Percentiles rank a stretch among this genome's conserved stretches.
phyloP scores from a whole-genome alignment of 2,888 invertebrate species.

The Eremobia ochroleuca region DNA sequence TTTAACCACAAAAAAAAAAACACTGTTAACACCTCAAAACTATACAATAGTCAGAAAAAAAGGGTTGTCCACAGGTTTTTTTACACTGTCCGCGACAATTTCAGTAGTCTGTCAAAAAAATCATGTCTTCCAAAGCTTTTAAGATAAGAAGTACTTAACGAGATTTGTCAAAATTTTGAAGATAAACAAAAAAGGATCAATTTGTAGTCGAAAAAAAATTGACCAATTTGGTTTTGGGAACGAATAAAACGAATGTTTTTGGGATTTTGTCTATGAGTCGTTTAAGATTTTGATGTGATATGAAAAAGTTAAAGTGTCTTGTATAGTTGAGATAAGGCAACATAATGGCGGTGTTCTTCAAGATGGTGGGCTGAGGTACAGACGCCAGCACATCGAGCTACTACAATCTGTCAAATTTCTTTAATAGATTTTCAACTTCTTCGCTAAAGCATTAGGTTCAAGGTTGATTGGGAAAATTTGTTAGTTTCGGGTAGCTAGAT shows the following conservation, averaged over 20 bases:
- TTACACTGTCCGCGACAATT: background rate
- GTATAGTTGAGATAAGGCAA: too few species aligned
- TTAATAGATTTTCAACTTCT: too few species aligned
- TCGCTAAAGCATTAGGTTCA: too few species aligned
- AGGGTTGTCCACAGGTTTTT: constrained; percentile 20
- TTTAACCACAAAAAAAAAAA: constrained; percentile 3
- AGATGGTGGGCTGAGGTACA: background rate
- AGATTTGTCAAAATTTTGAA: constrained; percentile 33
- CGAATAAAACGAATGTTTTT: background rate
- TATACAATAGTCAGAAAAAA: constrained; percentile 27
- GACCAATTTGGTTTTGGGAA: background rate
- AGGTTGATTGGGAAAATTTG: too few species aligned
- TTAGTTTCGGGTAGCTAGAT: too few species aligned
- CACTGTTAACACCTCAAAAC: constrained; percentile 21
- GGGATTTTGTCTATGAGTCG: background rate
- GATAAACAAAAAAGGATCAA: constrained; percentile 29
- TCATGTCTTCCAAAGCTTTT: constrained; percentile 29
- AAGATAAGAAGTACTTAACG: constrained; percentile 23
- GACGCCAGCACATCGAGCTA: too few species aligned
- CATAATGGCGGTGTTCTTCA: background rate
- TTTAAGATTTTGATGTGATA: constrained; percentile 18
- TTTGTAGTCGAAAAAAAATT: background rate
- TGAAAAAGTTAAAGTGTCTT: background rate
- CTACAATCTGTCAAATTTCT: too few species aligned
- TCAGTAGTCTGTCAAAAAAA: constrained; percentile 19